Evolutionary conservation across 2,113 vertebrate species (phyloP).

Genomic region (Myrmophylax atrothorax): DNA sequence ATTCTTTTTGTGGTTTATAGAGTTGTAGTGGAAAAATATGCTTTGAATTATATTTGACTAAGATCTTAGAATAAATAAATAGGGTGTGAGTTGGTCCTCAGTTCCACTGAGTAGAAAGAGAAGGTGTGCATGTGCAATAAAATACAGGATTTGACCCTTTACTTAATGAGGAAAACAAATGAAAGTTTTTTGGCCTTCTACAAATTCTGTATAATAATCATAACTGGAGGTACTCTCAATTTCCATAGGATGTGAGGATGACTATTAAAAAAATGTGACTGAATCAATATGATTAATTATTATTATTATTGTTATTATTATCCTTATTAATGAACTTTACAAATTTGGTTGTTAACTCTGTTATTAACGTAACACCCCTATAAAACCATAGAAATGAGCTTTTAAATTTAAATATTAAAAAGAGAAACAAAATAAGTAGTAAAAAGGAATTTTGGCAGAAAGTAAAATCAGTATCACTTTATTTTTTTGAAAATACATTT

Average conservation of each 20-base stretch:
- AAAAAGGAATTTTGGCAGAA: background rate
- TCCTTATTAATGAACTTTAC: background rate
- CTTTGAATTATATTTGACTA: conserved; percentile 9
- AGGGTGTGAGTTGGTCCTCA: background rate
- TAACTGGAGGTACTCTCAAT: background rate
- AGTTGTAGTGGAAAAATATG: background rate
- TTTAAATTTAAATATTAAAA: background rate
- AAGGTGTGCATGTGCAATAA: background rate
- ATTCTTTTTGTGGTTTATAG: conserved; percentile 3
- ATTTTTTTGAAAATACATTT: background rate
- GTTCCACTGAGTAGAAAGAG: background rate
- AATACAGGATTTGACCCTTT: background rate
- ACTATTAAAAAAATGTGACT: background rate
- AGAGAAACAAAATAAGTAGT: background rate
- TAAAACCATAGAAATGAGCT: background rate
- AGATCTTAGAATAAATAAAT: background rate
- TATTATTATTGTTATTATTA: too few relatives aligned
- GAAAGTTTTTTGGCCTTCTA: background rate
- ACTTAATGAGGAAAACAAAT: background rate
- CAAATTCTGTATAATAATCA: background rate
- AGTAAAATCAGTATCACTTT: background rate
- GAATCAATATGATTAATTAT: background rate
- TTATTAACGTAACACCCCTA: background rate
- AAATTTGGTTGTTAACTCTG: background rate
- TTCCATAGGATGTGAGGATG: background rate